A percentile compares a stretch with the other conserved stretches of the same genome.
These are phyloP conservation scores for Boulengeromyrus knoepffleri DNA, from an alignment of 2,113 vertebrate species.

Conservation along the genomic window DNA sequence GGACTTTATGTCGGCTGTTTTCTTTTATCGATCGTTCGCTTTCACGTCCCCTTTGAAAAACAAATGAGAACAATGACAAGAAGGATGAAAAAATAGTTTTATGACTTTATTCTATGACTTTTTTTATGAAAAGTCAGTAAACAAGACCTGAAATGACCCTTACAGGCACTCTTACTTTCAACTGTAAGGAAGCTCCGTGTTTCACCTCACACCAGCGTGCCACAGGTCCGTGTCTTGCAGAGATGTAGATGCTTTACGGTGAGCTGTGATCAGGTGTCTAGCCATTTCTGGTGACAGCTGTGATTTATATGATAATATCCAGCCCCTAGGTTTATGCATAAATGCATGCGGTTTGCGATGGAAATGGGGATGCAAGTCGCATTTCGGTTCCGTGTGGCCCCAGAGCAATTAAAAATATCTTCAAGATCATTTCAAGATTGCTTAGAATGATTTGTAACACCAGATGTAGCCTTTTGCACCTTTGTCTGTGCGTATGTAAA, in stretches of 20 bases:
- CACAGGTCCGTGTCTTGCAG: background rate
- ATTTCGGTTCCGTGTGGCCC: slow-evolving; percentile 17
- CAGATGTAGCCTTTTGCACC: slow-evolving; percentile 29
- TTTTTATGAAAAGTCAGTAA: background rate
- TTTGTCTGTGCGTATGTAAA: background rate
- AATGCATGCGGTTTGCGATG: slow-evolving; percentile 34
- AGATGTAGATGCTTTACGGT: background rate
- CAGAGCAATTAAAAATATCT: slow-evolving; percentile 29
- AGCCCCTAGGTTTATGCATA: slow-evolving; percentile 36
- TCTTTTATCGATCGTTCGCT: slow-evolving; percentile 6
- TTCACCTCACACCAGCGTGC: background rate
- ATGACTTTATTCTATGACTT: background rate
- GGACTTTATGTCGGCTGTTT: background rate
- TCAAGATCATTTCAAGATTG: slow-evolving; percentile 32
- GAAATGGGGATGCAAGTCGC: slow-evolving; percentile 25
- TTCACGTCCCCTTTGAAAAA: background rate
- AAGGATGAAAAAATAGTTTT: background rate
- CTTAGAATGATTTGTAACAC: background rate
- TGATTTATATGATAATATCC: slow-evolving; percentile 43
- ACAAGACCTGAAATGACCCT: background rate
- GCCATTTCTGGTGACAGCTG: background rate
- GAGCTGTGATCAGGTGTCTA: slow-evolving; percentile 24
- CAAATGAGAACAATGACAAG: background rate
- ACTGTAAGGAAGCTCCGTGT: background rate
- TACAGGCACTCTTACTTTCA: background rate